Conservation (phyloP, 2,888 invertebrate genomes). For the Gibbula magus region DNA sequence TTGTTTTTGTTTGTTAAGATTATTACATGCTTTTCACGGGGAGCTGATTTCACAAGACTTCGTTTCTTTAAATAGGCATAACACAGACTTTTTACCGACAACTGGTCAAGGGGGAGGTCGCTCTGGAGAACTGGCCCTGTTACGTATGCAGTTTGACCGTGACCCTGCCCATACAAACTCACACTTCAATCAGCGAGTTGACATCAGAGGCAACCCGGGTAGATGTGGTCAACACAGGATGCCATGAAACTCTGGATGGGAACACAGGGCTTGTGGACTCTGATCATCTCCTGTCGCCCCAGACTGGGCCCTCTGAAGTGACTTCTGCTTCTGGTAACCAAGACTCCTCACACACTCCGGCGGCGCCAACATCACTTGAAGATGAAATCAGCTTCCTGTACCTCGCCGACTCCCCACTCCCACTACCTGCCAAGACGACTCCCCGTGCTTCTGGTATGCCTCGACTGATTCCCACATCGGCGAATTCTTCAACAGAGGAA, state of each 20-base stretch:
- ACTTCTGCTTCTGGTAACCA: no score
- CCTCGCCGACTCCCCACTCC: not conserved
- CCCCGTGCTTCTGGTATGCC: not conserved
- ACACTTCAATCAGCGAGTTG: not conserved
- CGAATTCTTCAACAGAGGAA: not conserved
- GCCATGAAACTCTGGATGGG: no score
- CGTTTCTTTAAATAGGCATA: not conserved
- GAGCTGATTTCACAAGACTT: not conserved
- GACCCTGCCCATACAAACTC: not conserved
- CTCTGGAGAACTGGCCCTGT: slow-evolving; percentile 12
- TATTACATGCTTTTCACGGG: not conserved
- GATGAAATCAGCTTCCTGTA: slow-evolving; percentile 9
- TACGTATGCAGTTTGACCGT: not conserved
- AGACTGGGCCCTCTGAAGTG: no score
- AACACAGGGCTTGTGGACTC: no score
- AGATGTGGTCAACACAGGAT: not conserved
- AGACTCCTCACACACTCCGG: no score
- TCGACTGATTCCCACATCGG: not conserved
- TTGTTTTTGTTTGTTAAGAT: not conserved
- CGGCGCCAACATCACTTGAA: not conserved
- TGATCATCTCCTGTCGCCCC: no score
- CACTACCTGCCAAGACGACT: not conserved
- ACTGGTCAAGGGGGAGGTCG: not conserved
- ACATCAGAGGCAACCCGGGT: not conserved
- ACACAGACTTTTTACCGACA: slow-evolving; percentile 8